phyloP scores from a whole-genome alignment of 2,113 vertebrate species.

The Octodon degus region DNA sequence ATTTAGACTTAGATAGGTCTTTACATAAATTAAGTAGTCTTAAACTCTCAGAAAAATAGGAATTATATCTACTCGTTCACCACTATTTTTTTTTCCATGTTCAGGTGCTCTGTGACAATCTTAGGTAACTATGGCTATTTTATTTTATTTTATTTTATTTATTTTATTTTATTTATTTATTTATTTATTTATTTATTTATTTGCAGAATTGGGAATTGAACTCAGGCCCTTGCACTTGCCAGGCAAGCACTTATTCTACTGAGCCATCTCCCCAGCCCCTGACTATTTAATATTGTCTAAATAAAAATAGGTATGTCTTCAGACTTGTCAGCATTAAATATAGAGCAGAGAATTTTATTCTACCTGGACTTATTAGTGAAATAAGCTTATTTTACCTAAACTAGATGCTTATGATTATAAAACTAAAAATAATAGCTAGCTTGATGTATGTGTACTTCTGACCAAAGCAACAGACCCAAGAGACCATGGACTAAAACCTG shows the following conservation, averaged over 20 bases:
- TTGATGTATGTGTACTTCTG: neutral
- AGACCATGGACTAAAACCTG: neutral
- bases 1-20: neutral
- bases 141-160: neutral
- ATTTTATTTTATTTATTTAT: neutral
- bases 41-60: neutral
- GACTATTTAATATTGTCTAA: neutral
- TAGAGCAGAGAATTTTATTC: constrained; percentile 7
- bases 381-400: neutral
- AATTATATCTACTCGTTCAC: neutral
- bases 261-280: no score
- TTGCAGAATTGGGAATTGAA: neutral
- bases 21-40: neutral
- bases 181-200: no score
- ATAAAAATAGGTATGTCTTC: neutral
- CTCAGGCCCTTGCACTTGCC: no score
- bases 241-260: no score
- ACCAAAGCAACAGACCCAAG: neutral
- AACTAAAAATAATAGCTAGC: neutral
- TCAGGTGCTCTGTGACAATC: neutral
- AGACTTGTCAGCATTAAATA: neutral
- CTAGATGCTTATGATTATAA: neutral
- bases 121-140: neutral
- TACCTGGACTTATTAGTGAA: neutral
- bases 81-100: neutral